A percentile compares a stretch with the other conserved stretches of the same genome.
phyloP scores from a whole-genome alignment of 92 coral and sea anemone species.

The Pocillopora meandrina region DNA sequence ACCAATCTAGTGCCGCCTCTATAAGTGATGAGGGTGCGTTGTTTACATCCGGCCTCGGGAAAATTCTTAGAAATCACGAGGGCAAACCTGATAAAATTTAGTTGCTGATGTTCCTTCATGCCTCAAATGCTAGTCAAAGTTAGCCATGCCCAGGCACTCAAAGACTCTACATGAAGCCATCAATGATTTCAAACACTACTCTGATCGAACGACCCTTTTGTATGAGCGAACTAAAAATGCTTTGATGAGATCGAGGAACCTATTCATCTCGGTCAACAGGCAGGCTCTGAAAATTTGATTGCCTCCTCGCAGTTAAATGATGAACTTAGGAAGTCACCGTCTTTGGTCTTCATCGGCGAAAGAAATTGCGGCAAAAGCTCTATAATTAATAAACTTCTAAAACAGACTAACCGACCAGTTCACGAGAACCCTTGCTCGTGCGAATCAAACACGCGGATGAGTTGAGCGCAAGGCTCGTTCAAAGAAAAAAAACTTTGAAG shows the following conservation, averaged over 20 bases:
- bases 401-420: constrained; percentile 41
- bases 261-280: constrained; percentile 6
- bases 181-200: constrained; percentile 41
- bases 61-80: constrained; percentile 42
- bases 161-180: constrained; percentile 35
- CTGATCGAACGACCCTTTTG: constrained; percentile 32
- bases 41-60: neutral
- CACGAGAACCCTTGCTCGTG: constrained; percentile 67
- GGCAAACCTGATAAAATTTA: no score
- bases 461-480: constrained; percentile 38
- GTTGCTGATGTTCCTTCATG: no score
- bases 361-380: constrained; percentile 73
- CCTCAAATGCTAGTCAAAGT: no score
- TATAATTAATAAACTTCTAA: constrained; percentile 50
- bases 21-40: neutral
- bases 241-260: constrained; percentile 45
- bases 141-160: no score
- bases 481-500: neutral
- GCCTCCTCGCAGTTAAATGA: constrained; percentile 32
- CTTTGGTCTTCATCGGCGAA: constrained; percentile 60
- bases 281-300: constrained; percentile 32
- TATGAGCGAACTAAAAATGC: constrained; percentile 44
- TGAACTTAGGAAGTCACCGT: constrained; percentile 38
- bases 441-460: constrained; percentile 39
- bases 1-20: neutral